Conservation (phyloP, 2,888 invertebrate species). For the Platycheirus rosarum region DNA sequence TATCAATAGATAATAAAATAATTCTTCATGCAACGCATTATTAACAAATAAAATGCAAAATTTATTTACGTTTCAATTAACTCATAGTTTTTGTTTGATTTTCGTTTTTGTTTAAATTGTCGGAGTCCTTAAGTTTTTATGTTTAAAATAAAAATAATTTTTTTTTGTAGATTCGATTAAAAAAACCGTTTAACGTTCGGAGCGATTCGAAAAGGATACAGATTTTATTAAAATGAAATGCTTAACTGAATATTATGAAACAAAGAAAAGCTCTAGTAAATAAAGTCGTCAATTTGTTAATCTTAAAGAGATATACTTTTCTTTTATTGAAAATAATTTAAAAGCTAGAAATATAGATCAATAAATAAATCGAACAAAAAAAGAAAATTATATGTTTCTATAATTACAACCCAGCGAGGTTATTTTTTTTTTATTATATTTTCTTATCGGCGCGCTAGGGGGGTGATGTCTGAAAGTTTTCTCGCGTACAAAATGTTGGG, state of each 20-base stretch:
- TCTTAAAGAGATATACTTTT: slow-evolving; percentile 35
- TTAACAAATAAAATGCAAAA: slow-evolving; percentile 48
- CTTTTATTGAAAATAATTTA: slow-evolving; percentile 25
- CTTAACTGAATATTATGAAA: slow-evolving; percentile 47
- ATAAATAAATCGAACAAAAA: slow-evolving; percentile 22
- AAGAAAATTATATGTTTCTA: background rate
- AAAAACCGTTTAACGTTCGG: slow-evolving; percentile 11
- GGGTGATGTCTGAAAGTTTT: too few species aligned
- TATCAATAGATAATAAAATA: slow-evolving; percentile 70
- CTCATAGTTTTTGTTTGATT: slow-evolving; percentile 26
- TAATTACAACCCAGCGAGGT: too few species aligned
- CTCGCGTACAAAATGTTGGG: too few species aligned
- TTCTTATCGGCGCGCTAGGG: too few species aligned
- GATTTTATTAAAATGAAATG: slow-evolving; percentile 65
- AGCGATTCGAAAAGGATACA: slow-evolving; percentile 52
- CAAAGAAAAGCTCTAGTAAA: slow-evolving; percentile 58
- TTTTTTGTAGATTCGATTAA: slow-evolving; percentile 1
- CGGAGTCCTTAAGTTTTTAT: too few species aligned
- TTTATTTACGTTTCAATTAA: slow-evolving; percentile 68
- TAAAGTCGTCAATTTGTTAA: slow-evolving; percentile 73
- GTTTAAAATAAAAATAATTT: background rate
- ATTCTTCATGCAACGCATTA: slow-evolving; percentile 58
- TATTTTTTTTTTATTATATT: too few species aligned
- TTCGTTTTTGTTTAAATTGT: too few species aligned
- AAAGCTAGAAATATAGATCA: slow-evolving; percentile 6